Conservation (phyloP, 2,888 invertebrate species). For the Neria commutata region DNA sequence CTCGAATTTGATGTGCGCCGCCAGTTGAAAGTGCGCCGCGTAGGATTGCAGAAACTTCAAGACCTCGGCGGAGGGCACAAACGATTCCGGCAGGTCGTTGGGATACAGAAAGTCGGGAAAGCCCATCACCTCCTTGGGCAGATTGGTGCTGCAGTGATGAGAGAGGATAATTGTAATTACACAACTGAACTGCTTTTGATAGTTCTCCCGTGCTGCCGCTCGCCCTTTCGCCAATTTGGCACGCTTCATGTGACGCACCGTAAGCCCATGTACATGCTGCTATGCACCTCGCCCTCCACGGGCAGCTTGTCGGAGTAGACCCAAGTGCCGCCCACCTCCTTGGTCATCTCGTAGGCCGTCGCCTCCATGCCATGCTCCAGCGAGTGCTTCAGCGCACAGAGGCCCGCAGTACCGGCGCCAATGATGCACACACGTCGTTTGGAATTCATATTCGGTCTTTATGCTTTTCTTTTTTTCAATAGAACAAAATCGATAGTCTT, state of each 20-base stretch:
- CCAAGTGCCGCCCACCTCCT: constrained; percentile 90
- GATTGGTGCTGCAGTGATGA: constrained; percentile 73
- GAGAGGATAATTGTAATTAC: neutral
- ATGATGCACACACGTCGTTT: constrained; percentile 68
- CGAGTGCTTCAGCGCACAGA: constrained; percentile 78
- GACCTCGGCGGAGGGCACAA: constrained; percentile 76
- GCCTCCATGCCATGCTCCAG: constrained; percentile 65
- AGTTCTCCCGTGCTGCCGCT: neutral
- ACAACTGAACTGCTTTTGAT: too few species aligned
- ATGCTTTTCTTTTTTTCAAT: constrained; percentile 27
- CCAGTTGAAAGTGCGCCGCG: constrained; percentile 72
- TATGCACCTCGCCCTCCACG: constrained; percentile 81
- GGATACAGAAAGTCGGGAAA: constrained; percentile 86
- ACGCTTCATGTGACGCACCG: constrained; percentile 73
- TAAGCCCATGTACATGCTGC: constrained; percentile 91
- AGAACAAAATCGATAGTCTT: too few species aligned
- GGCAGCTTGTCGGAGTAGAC: constrained; percentile 80
- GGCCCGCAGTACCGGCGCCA: constrained; percentile 90
- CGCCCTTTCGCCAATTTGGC: neutral
- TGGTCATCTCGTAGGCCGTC: constrained; percentile 78
- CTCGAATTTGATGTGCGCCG: constrained; percentile 69
- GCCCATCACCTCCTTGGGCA: constrained; percentile 94
- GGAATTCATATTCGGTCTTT: constrained; percentile 34
- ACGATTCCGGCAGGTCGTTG: constrained; percentile 69
- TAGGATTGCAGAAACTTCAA: constrained; percentile 76